phyloP scores from a whole-genome alignment of 2,113 vertebrate species.

The Dipodomys spectabilis region DNA sequence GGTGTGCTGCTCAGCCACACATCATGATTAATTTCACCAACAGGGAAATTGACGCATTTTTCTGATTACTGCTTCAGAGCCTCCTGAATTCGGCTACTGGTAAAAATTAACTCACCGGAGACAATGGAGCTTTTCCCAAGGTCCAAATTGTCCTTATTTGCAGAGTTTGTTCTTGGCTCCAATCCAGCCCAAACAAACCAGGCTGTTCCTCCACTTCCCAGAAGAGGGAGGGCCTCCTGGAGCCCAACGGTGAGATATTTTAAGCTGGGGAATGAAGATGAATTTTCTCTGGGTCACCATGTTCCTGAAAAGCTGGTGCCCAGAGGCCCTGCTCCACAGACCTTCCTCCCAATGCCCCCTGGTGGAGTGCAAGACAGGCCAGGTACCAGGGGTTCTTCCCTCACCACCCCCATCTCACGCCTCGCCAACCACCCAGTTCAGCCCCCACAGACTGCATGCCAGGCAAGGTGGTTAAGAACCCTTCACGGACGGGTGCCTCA shows the following conservation, averaged over 20 bases:
- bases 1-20: constrained; percentile 75
- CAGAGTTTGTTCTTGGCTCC: constrained; percentile 64
- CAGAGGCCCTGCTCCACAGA: background rate
- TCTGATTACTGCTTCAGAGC: constrained; percentile 84
- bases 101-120: constrained; percentile 86
- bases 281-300: background rate
- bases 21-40: constrained; percentile 81
- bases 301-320: background rate
- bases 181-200: constrained; percentile 58
- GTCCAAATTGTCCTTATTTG: constrained; percentile 72
- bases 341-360: background rate
- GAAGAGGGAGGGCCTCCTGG: background rate
- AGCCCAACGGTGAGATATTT: background rate
- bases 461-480: background rate
- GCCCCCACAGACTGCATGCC: background rate
- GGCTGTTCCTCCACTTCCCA: background rate
- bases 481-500: rapidly evolving
- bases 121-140: constrained; percentile 80
- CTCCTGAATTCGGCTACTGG: constrained; percentile 86
- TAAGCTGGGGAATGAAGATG: background rate
- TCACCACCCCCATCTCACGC: background rate
- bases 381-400: rapidly evolving
- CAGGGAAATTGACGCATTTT: constrained; percentile 77
- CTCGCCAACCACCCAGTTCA: background rate
- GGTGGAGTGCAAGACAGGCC: background rate